Base-by-base conservation (phyloP, 2,797 vertebrate species). In the Ceryle rudis region DNA sequence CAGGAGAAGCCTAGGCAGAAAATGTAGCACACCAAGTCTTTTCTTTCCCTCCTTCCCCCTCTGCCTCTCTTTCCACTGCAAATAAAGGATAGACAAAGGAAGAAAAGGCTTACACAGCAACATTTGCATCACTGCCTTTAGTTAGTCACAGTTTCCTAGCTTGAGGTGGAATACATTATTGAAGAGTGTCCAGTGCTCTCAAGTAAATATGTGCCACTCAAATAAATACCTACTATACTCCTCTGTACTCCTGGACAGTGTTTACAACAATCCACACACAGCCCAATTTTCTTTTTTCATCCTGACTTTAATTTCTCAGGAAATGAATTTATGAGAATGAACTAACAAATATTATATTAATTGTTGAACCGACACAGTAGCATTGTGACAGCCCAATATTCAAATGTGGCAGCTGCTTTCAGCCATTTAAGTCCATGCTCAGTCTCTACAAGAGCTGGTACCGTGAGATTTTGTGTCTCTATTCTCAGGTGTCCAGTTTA, bases 131-230 rank as follows among this genome's bases (percentile, higher is more conserved):
- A 42, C 14, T 86, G 72, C 49, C 60, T 88, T 88, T 72, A 69
- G 72, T 62, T 78, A 74, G 79, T 75, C 69, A 61, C 49, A 80
- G 72, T 93, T 91, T 80, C 69, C 26, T 91, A 93, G 69, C 80
- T 93, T 83, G 65, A 90, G 54, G 72, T 78, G n/a, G 18, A 65
- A 88, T 95, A 69, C 70, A 94, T 97, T 97, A 97, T 90, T 96
- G 78, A 96, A 91, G 87, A 85, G 28, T 65, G 84, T 88, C 94
- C 94, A 91, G 49, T 5, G 1, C 42, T 81, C 39, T 82, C 57
- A 83, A 92, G 72, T 51, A 91, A 96, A 83, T 90, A 75, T 35
- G 52, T 91, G 78, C 46, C 57, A 64, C 64, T 93, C 86, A 80
- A 75, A 90, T 86, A 95, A 88, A 81, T 79, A 69, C 69, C 18